Percentiles rank a stretch among this genome's conserved stretches.
Evolutionary conservation across 2,797 vertebrate genomes (phyloP).

Genomic region (Cetoscarus ocellatus): DNA sequence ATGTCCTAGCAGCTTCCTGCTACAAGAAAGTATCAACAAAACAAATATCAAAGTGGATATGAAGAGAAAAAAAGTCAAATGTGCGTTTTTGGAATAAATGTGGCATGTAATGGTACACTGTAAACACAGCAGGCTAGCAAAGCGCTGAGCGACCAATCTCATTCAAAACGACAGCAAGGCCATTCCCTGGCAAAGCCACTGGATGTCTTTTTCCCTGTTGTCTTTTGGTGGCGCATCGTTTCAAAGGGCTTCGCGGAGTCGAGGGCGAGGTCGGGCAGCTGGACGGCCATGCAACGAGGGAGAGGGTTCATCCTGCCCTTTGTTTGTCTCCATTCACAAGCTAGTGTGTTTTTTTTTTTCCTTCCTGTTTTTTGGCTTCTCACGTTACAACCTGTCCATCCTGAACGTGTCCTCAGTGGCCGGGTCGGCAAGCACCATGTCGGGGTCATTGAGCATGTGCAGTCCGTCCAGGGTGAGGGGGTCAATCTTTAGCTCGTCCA

Average conservation of each 20-base stretch:
- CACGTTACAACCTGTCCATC: constrained; percentile 95
- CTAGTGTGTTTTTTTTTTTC: constrained; percentile 45
- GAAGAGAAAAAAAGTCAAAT: constrained; percentile 68
- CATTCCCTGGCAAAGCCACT: constrained; percentile 73
- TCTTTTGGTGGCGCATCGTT: constrained; percentile 70
- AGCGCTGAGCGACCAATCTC: constrained; percentile 89
- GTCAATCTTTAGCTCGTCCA: constrained; percentile 99
- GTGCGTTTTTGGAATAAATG: constrained; percentile 75
- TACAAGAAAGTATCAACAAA: constrained; percentile 72
- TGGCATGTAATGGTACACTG: constrained; percentile 82
- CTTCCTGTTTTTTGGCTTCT: constrained; percentile 34
- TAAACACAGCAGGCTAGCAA: constrained; percentile 86
- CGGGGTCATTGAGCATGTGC: constrained; percentile 98
- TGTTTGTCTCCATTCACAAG: constrained; percentile 68
- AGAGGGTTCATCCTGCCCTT: constrained; percentile 76
- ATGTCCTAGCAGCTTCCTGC: constrained; percentile 75
- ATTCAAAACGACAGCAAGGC: constrained; percentile 80
- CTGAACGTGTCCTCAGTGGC: constrained; percentile 99
- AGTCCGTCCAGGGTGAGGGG: constrained; percentile 97
- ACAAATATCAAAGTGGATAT: constrained; percentile 65
- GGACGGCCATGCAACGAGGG: constrained; percentile 85
- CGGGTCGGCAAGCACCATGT: constrained; percentile 96
- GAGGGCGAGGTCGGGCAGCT: constrained; percentile 78
- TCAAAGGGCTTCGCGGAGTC: constrained; percentile 73
- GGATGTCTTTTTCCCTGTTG: constrained; percentile 68